These are phyloP conservation scores for Drosophila formosana DNA, from an alignment of 2,888 invertebrate genomes.

Conservation along the genomic window DNA sequence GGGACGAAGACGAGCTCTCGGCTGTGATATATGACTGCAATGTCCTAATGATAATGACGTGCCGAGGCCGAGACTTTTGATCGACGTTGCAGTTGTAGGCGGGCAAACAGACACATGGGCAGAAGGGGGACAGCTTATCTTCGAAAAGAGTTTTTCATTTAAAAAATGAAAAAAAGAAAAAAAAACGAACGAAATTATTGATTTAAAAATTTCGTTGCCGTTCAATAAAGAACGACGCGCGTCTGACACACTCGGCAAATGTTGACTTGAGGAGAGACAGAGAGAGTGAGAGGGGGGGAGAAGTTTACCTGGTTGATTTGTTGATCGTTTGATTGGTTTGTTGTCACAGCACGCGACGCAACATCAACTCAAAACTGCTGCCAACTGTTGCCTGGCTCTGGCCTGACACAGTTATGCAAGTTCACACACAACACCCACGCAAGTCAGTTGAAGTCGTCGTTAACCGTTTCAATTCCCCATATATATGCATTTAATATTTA, in stretches of 20 bases:
- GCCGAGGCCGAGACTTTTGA: conserved; percentile 29
- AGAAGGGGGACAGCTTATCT: conserved; percentile 6
- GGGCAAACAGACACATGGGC: conserved; percentile 10
- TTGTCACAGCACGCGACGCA: conserved; percentile 59
- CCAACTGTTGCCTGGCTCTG: neutral
- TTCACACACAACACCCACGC: conserved; percentile 74
- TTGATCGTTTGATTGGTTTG: conserved; percentile 34
- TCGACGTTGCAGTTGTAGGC: conserved; percentile 36
- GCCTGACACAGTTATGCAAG: conserved; percentile 78
- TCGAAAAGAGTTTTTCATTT: conserved; percentile 31
- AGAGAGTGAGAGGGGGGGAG: conserved; percentile 7
- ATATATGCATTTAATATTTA: conserved; percentile 49
- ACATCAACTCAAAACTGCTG: neutral
- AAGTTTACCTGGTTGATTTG: conserved; percentile 20
- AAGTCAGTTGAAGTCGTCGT: conserved; percentile 43
- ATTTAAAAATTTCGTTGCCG: conserved; percentile 55
- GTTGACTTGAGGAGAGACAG: conserved; percentile 43
- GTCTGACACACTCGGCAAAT: conserved; percentile 79
- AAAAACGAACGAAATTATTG: conserved; percentile 54
- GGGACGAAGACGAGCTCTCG: conserved; percentile 4
- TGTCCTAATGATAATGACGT: conserved; percentile 77
- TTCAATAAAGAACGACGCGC: conserved; percentile 50
- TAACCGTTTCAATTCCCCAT: conserved; percentile 40
- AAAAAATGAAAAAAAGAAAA: too few species aligned
- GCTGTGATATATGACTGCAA: conserved; percentile 70